phyloP scores from a whole-genome alignment of 2,888 invertebrate genomes.

The Subacronicta megacephala region DNA sequence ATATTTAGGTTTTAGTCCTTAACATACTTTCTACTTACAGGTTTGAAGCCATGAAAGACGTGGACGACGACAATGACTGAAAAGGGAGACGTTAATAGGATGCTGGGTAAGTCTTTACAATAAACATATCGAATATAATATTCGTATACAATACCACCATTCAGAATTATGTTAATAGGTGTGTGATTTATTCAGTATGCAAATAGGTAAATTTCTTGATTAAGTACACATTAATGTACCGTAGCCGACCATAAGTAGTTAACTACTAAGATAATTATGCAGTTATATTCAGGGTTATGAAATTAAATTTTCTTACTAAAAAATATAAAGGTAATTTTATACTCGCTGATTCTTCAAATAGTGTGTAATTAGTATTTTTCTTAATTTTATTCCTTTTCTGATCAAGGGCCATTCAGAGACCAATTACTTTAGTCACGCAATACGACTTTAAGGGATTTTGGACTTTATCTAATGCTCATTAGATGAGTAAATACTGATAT shows the following conservation, averaged over 20 bases:
- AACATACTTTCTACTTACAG: conserved; percentile 59
- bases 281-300: not conserved
- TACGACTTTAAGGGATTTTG: too few relatives aligned
- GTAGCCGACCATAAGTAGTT: not conserved
- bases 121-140: conserved; percentile 3
- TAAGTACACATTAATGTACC: too few relatives aligned
- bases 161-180: conserved; percentile 20
- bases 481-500: too few relatives aligned
- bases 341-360: too few relatives aligned
- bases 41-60: conserved; percentile 77
- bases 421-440: too few relatives aligned
- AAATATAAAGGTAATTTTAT: too few relatives aligned
- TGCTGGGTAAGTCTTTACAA: conserved; percentile 82
- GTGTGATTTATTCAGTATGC: conserved; percentile 4
- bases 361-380: too few relatives aligned
- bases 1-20: not conserved
- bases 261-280: not conserved
- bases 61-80: conserved; percentile 86
- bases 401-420: too few relatives aligned
- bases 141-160: conserved; percentile 10
- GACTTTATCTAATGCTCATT: too few relatives aligned
- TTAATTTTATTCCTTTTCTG: too few relatives aligned
- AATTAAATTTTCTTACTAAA: not conserved
- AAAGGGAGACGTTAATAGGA: conserved; percentile 83
- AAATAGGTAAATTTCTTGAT: not conserved